phyloP scores from a whole-genome alignment of 2,888 invertebrate genomes.

The Cepaea hortensis region DNA sequence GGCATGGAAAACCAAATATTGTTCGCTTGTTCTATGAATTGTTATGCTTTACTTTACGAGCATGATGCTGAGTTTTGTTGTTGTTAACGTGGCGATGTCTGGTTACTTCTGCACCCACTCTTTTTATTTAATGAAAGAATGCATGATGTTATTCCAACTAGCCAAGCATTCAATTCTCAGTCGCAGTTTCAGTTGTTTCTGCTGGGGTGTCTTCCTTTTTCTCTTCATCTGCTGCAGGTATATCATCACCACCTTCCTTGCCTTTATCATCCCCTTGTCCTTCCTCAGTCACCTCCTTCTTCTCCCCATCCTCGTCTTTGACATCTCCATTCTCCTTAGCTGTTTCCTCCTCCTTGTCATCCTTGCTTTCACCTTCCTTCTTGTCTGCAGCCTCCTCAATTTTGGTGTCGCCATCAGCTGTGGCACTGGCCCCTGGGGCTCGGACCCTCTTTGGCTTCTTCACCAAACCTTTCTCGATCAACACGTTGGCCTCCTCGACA shows the following conservation, averaged over 20 bases:
- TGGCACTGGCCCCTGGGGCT: constrained; percentile 33
- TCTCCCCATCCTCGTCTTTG: constrained; percentile 45
- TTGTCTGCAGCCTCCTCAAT: constrained; percentile 43
- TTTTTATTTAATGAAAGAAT: neutral
- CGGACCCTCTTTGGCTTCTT: constrained; percentile 68
- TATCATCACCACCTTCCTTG: constrained; percentile 1
- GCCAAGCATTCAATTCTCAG: constrained; percentile 15
- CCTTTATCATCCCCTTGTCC: constrained; percentile 21
- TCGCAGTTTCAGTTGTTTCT: constrained; percentile 85
- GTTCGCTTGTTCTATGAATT: neutral
- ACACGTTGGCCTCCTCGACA: constrained; percentile 78
- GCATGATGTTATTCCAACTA: neutral
- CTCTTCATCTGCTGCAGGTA: constrained; percentile 15
- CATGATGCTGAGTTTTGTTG: no score
- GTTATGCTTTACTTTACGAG: no score
- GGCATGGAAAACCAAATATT: constrained; percentile 15
- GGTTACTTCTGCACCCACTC: neutral
- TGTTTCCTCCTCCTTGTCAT: constrained; percentile 43
- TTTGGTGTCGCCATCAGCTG: constrained; percentile 25
- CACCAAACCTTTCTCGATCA: constrained; percentile 78
- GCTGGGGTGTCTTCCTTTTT: constrained; percentile 89
- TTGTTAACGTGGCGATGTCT: no score
- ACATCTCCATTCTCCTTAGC: constrained; percentile 46
- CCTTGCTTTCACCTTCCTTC: constrained; percentile 29
- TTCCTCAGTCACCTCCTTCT: constrained; percentile 36